Base-by-base conservation (phyloP, 2,113 vertebrate genomes). In the Sebastes schlegelii region DNA sequence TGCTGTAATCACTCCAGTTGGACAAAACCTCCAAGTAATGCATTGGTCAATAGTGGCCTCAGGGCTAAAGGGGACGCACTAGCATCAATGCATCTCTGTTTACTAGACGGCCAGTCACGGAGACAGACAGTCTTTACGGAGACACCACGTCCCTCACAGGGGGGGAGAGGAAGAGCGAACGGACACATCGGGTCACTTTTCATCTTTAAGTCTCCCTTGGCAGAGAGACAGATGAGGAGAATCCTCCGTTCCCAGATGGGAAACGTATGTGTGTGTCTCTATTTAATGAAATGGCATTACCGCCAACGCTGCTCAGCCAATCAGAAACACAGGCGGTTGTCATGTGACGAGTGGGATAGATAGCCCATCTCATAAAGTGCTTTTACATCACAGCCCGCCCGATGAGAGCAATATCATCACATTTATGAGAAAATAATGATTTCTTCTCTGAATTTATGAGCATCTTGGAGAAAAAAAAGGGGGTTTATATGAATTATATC, bases 391-490 rank as follows among this genome's bases (percentile, higher is more conserved):
- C 85, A 80, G 77, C 75, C 87, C 55, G 83, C 81, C 85, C 78
- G 89, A 90, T 93, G 92, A 94, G 92, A 90, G 92, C 93, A 95
- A 95, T 95, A 92, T 92, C 86, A 91, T 94, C 88, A 89, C 88
- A 79, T 94, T 95, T 94, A 95, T 95, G 92, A 95, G 92, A 94
- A 94, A 94, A 93, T 95, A 95, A 95, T 95, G 92, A 95, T 95
- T 95, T 92, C 85, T 87, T 69, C 85, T 83, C 80, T 17, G 88
- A 93, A 92, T 94, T 93, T 93, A 93, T 91, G 91, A 94, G 88
- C 91, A 65, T 88, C 90, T 86, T 57, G 69, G 77, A 88, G 82
- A 75, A 82, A 87, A 86, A 86, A 64, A 16, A 34, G 4, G 34
- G 12, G 76, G 69, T 93, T 93, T 92, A 92, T 92, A 90, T 90